phyloP scores from a whole-genome alignment of 2,113 vertebrate genomes.

The Vidua macroura region DNA sequence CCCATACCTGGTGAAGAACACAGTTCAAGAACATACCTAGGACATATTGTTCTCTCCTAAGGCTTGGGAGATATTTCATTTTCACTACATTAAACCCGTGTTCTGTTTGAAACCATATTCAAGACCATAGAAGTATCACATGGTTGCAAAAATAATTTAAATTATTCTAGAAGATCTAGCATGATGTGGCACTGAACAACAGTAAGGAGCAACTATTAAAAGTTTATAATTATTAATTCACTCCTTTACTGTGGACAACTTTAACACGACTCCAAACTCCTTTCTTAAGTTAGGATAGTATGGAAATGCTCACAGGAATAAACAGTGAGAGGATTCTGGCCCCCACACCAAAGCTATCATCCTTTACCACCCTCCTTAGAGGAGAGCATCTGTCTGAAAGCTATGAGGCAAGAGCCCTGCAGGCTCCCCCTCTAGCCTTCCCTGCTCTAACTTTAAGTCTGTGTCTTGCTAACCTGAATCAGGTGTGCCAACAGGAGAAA shows the following conservation, averaged over 20 bases:
- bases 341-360: not conserved
- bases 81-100: not conserved
- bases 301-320: not conserved
- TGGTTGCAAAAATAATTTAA: not conserved
- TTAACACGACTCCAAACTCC: not conserved
- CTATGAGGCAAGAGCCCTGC: not conserved
- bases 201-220: not conserved
- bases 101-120: not conserved
- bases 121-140: not conserved
- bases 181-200: not conserved
- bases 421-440: not conserved
- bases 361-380: not conserved
- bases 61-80: not conserved
- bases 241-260: not conserved
- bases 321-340: not conserved
- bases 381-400: not conserved
- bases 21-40: not conserved
- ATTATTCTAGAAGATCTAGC: not conserved
- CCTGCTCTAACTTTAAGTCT: not conserved
- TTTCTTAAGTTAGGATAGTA: not conserved
- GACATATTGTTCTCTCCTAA: not conserved
- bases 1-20: fast-evolving
- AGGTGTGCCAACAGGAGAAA: not conserved
- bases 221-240: not conserved
- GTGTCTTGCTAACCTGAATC: not conserved